Evolutionary conservation across 2,113 vertebrate species (phyloP).

Genomic region (Taurulus bubalis): DNA sequence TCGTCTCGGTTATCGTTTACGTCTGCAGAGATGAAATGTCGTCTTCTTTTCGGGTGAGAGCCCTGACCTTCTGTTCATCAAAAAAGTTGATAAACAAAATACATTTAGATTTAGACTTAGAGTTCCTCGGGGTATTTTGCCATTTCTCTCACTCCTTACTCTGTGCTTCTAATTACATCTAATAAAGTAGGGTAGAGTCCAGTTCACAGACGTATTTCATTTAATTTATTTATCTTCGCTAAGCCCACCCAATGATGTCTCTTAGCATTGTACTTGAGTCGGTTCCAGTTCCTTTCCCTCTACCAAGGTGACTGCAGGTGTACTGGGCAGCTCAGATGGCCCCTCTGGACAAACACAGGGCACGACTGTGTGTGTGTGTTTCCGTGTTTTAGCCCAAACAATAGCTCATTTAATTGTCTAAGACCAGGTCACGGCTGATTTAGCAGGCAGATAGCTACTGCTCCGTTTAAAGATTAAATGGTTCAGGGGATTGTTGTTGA

Average conservation of each 20-base stretch:
- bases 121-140: neutral
- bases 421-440: conserved; percentile 55
- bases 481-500: conserved; percentile 43
- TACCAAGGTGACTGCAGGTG: neutral
- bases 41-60: neutral
- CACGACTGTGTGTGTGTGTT: neutral
- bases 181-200: neutral
- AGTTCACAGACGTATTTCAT: neutral
- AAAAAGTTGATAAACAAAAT: neutral
- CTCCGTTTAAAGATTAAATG: conserved; percentile 50
- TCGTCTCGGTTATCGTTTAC: neutral
- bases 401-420: conserved; percentile 48
- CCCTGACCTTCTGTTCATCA: neutral
- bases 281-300: neutral
- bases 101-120: neutral
- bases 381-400: conserved; percentile 32
- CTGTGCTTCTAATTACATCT: neutral
- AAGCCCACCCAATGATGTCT: neutral
- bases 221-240: neutral
- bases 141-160: neutral
- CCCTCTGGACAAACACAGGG: conserved; percentile 10
- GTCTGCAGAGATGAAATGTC: neutral
- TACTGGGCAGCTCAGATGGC: neutral
- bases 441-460: conserved; percentile 42
- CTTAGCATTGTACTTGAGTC: neutral